Evolutionary conservation across 2,888 invertebrate genomes (phyloP).

Genomic region (Ephialtes manifestator): DNA sequence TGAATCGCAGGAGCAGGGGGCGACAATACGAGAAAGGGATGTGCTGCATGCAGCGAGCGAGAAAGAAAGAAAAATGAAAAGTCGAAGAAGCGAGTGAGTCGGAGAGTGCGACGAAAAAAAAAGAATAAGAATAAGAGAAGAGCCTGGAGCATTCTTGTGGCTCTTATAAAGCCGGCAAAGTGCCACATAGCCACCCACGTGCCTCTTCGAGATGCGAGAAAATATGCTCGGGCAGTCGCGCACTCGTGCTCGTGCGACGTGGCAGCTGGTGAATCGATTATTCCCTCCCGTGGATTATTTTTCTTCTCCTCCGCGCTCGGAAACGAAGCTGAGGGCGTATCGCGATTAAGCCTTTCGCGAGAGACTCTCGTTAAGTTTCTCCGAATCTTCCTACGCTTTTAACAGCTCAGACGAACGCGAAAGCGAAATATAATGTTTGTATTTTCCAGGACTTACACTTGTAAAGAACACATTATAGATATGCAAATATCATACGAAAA

Average conservation of each 20-base stretch:
- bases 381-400: constrained; percentile 50
- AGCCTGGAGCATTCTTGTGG: constrained; percentile 79
- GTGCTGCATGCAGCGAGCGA: constrained; percentile 22
- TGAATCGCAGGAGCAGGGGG: constrained; percentile 15
- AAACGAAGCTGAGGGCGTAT: constrained; percentile 59
- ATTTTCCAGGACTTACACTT: not conserved
- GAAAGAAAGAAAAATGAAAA: constrained; percentile 66
- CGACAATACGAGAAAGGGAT: constrained; percentile 50
- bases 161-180: constrained; percentile 83
- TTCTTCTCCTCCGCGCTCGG: constrained; percentile 38
- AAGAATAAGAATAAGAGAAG: constrained; percentile 57
- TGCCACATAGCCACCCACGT: constrained; percentile 84
- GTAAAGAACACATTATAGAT: not conserved
- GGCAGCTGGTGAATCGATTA: constrained; percentile 80
- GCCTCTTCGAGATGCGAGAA: constrained; percentile 79
- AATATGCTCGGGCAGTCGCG: constrained; percentile 73
- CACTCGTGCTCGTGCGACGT: constrained; percentile 44
- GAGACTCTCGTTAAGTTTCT: constrained; percentile 61
- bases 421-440: constrained; percentile 7
- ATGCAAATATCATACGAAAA: too few relatives aligned
- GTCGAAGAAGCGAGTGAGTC: constrained; percentile 65
- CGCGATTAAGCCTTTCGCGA: constrained; percentile 62
- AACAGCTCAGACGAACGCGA: constrained; percentile 11
- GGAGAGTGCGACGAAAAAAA: constrained; percentile 65
- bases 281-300: constrained; percentile 65